Base-by-base conservation (phyloP, 2,113 vertebrate species). In the Copsychus sechellarum region DNA sequence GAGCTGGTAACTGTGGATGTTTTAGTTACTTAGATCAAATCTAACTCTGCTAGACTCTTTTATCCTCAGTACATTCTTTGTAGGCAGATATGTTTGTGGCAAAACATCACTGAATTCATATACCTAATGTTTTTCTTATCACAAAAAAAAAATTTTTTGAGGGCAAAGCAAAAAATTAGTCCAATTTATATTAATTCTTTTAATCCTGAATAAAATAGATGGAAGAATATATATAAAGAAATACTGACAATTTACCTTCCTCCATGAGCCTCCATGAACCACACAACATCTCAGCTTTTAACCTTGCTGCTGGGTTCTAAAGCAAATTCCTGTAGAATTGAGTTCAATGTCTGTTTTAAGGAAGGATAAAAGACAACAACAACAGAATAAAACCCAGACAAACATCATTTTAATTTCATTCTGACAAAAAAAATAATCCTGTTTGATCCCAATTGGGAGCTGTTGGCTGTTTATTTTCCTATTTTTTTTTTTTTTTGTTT, bases 281-380 rank as follows among this genome's bases (percentile, higher is more conserved):
- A 33, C 48, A n/a, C 9, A 18, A 1, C 28, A 50, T 14, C 42
- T 66, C 0, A 0, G 43, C 36, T 81, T 58, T 88, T 76, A 58
- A 78, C 66, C 38, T 79, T 71, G 48, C 76, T 64, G 48, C 25
- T 81, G 79, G 31, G 14, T 36, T 88, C 91, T 73, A 21, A 70
- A 57, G n/a, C 26, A 61, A 81, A 81, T 43, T 76, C 34, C 43
- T 71, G 56, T 65, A 56, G 73, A 87, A 84, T 47, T 2, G 5
- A 38, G 48, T 58, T 87, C 34, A 33, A 51, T 43, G 19, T 65
- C 69, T 90, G 33, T 43, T 80, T 65, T 56, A 69, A 69, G 53
- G 36, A 60, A 84, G 40, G 48, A 69, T 77, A 60, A 84, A 86
- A 81, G 18, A 47, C 9, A 6, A 60, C 57, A 57, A 57, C 14